Percentiles rank a stretch among this genome's conserved stretches.
Conservation (phyloP, 2,797 vertebrate genomes). For the Acanthurus tractus region DNA sequence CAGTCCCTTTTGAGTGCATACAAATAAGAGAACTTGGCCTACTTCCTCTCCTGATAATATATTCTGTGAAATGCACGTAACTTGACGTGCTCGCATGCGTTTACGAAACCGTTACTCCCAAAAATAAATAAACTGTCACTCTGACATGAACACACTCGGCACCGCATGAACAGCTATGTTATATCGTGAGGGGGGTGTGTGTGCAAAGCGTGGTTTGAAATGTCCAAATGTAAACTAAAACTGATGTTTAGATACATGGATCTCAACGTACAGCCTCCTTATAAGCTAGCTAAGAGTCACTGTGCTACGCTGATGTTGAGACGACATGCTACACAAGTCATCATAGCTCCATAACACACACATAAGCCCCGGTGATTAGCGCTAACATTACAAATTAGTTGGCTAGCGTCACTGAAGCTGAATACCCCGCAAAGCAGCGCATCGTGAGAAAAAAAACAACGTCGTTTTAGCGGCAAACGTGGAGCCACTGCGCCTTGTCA, state of each 20-base stretch:
- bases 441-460: background rate
- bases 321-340: too few relatives aligned
- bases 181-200: slow-evolving; percentile 38
- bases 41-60: slow-evolving; percentile 10
- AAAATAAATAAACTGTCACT: slow-evolving; percentile 2
- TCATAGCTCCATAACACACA: too few relatives aligned
- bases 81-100: background rate
- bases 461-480: slow-evolving; percentile 33
- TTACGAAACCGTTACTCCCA: background rate
- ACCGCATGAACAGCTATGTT: background rate
- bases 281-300: background rate
- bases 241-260: slow-evolving; percentile 30
- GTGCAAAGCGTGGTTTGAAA: slow-evolving; percentile 53
- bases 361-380: slow-evolving; percentile 3
- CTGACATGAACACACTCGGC: slow-evolving; percentile 5
- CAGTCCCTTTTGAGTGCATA: background rate
- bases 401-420: slow-evolving; percentile 6
- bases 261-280: too few relatives aligned
- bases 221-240: slow-evolving; percentile 41
- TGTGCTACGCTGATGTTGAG: background rate
- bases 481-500: slow-evolving; percentile 28
- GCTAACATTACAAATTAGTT: slow-evolving; percentile 45
- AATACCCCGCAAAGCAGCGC: slow-evolving; percentile 13
- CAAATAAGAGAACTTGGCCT: background rate
- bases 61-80: background rate